phyloP scores from a whole-genome alignment of 2,113 vertebrate species.

The Grantiella picta region DNA sequence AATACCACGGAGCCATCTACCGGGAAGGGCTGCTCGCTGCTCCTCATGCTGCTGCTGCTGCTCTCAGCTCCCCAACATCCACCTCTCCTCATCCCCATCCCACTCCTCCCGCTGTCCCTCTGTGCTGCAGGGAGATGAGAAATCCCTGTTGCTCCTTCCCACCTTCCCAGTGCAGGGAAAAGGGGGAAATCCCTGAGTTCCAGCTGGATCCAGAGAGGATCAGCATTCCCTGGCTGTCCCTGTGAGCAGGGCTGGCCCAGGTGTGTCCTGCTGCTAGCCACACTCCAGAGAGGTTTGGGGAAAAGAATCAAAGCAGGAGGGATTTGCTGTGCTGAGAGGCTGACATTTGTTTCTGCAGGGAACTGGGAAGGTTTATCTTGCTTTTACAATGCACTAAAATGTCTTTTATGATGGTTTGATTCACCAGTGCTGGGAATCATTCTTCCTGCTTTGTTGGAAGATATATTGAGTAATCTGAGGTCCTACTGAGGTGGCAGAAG shows the following conservation, averaged over 20 bases:
- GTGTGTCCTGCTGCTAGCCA: not conserved
- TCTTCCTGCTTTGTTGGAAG: not conserved
- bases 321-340: not conserved
- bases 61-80: not conserved
- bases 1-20: conserved; percentile 58
- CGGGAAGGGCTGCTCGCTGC: not conserved
- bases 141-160: accelerated
- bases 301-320: not conserved
- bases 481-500: not conserved
- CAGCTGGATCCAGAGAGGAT: not conserved
- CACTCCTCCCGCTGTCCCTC: not conserved
- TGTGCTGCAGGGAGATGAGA: not conserved
- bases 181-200: not conserved
- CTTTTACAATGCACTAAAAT: not conserved
- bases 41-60: not conserved
- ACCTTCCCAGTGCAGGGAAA: accelerated
- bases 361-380: not conserved
- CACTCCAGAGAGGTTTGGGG: not conserved
- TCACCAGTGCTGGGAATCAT: not conserved
- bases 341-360: not conserved
- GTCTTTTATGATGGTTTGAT: not conserved
- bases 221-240: accelerated
- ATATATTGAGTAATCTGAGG: not conserved
- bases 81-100: not conserved
- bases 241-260: not conserved